Base-by-base conservation (phyloP, 2,888 invertebrate species). In the Fragum sueziense region DNA sequence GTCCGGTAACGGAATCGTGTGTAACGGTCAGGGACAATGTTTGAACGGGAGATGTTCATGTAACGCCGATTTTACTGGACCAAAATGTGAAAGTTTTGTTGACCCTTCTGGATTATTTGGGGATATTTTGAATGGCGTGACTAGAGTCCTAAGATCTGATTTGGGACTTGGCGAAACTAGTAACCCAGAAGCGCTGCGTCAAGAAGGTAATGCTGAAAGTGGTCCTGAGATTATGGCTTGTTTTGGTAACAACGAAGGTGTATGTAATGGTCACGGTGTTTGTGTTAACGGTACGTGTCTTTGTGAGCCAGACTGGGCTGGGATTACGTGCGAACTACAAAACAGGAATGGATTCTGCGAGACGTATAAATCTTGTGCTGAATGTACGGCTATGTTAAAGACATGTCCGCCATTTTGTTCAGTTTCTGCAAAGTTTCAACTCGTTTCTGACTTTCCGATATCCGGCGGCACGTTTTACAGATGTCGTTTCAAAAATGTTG, bases 321-420 rank as follows among this genome's bases (percentile, higher is more conserved):
- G 80, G 1, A 25, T 76, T 17, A 59, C 52, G 3, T 80, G 80
- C 27, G 80, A 80, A 34, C 25, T 80, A 25, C 71, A 67, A 7
- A 33, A 11, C 2, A 29, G 27, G n/a, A 11, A 29, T 22, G 79
- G 79, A 11, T 82, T 82, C 54, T 82, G 82, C 57, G 51, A 47
- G 9, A 71, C 76, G 20, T 76, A 82, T 61, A 70, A 71, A 27
- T 57, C 71, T 22, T 82, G 82, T 37, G 82, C 82, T 0, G 79
- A 79, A 54, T 82, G 82, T n/a, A 79, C 61, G 22, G 70, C 82
- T 0, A 57, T 82, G n/a, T 59, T 74, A 47, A 33, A 31, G 27
- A 3, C 34, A 11, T 82, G 82, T 27, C 76, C 79, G 14, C 52
- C 41, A 2, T 70, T 51, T 20, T 82, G 82, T 57, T 4, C 22